A percentile compares a stretch with the other conserved stretches of the same genome.
Evolutionary conservation across 2,888 invertebrate species (phyloP).

Genomic region (Caenorhabditis parvicauda): DNA sequence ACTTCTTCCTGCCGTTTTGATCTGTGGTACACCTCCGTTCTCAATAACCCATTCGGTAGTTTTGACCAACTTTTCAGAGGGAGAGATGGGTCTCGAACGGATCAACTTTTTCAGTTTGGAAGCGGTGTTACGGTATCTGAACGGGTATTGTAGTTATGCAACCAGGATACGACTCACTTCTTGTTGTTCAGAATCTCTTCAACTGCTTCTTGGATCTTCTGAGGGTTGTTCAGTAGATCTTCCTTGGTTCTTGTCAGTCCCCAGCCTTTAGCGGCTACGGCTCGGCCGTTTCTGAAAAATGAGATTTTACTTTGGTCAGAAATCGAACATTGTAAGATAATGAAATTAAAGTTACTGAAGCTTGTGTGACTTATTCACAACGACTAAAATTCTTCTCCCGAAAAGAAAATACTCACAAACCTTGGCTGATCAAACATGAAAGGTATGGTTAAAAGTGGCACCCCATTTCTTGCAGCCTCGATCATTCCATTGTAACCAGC

Average conservation of each 20-base stretch:
- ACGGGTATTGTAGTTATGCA: too few species aligned
- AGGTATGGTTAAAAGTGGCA: conserved; percentile 40
- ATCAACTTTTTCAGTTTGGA: conserved; percentile 27
- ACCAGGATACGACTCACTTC: too few species aligned
- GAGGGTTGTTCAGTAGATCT: conserved; percentile 10
- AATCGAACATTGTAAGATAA: too few species aligned
- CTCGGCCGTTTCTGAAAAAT: conserved; percentile 14
- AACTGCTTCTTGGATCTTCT: conserved; percentile 12
- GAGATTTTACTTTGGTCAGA: not conserved
- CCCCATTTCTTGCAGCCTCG: conserved; percentile 44
- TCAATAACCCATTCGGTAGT: conserved; percentile 33
- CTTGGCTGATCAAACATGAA: conserved; percentile 37
- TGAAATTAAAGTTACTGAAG: too few species aligned
- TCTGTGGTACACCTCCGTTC: conserved; percentile 32
- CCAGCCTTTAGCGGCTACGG: conserved; percentile 26
- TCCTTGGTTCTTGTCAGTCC: conserved; percentile 15
- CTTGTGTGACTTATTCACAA: too few species aligned
- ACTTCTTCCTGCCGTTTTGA: conserved; percentile 22
- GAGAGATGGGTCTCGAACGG: conserved; percentile 30
- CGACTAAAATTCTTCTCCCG: not conserved
- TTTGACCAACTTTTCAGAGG: conserved; percentile 29
- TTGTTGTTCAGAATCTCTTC: conserved; percentile 16
- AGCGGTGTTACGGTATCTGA: conserved; percentile 30
- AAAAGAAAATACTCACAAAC: conserved; percentile 11
- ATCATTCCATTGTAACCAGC: conserved; percentile 55